These are phyloP conservation scores for Strigamia crassipes DNA, from an alignment of 2,888 invertebrate genomes.

Conservation along the genomic window DNA sequence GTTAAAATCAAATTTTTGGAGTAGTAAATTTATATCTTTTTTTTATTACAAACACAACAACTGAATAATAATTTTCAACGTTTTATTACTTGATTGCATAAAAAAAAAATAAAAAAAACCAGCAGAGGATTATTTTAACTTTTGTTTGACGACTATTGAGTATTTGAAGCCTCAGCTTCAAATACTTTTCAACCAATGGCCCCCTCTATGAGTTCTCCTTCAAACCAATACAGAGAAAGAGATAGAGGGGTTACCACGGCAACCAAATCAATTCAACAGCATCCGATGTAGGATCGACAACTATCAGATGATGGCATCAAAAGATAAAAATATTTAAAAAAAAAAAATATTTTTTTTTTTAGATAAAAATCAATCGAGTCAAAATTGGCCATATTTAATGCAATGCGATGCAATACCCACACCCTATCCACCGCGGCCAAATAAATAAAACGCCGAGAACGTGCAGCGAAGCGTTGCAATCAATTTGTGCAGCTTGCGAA, in stretches of 20 bases:
- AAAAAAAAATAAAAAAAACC: too few relatives aligned
- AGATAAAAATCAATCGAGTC: neutral
- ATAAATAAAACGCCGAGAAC: neutral
- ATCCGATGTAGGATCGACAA: neutral
- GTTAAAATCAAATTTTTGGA: too few relatives aligned
- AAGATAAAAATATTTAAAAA: neutral
- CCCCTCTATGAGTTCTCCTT: neutral
- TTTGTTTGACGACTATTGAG: too few relatives aligned
- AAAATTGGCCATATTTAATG: neutral
- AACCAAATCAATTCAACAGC: slow-evolving; percentile 10
- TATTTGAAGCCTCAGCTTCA: too few relatives aligned
- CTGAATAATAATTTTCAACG: too few relatives aligned
- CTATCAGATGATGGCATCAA: neutral
- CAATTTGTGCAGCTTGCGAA: slow-evolving; percentile 31
- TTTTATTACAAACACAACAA: too few relatives aligned
- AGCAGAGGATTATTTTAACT: too few relatives aligned
- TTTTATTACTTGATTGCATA: too few relatives aligned
- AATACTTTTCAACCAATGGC: neutral
- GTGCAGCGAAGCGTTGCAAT: slow-evolving; percentile 20
- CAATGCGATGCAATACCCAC: neutral
- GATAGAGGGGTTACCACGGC: neutral
- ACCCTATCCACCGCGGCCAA: neutral
- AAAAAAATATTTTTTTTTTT: neutral
- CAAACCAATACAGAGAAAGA: neutral
- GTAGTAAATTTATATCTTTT: too few relatives aligned